A percentile compares a stretch with the other conserved stretches of the same genome.
Evolutionary conservation across 2,888 invertebrate genomes (phyloP).

Genomic region (Nemapogon koenigi): DNA sequence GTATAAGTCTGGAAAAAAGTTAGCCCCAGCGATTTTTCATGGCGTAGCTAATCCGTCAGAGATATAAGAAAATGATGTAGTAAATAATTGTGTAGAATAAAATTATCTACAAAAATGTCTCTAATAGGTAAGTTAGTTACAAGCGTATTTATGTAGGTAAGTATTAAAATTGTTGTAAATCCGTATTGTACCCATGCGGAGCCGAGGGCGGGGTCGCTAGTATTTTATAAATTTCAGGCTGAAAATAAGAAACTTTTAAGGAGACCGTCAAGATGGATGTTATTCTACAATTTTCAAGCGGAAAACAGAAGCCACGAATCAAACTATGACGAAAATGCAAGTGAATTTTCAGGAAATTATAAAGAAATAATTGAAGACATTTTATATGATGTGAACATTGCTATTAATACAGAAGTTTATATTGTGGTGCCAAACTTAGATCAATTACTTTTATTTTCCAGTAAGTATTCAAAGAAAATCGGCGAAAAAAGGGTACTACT

Average conservation of each 20-base stretch:
- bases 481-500: too few species aligned
- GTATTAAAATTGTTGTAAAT: too few species aligned
- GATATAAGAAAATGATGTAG: too few species aligned
- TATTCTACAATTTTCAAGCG: slow-evolving; percentile 7
- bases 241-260: slow-evolving; percentile 9
- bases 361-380: background rate
- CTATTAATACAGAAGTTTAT: slow-evolving; percentile 14
- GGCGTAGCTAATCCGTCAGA: too few species aligned
- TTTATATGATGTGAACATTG: slow-evolving; percentile 6
- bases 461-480: slow-evolving; percentile 11
- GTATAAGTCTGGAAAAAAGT: too few species aligned
- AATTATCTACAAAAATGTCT: too few species aligned
- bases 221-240: slow-evolving; percentile 17
- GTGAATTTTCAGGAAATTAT: background rate
- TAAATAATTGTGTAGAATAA: too few species aligned
- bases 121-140: too few species aligned
- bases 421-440: slow-evolving; percentile 7
- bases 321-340: background rate
- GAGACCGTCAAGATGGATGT: slow-evolving; percentile 15
- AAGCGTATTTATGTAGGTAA: too few species aligned
- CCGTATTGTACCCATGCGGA: too few species aligned
- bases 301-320: background rate
- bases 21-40: too few species aligned
- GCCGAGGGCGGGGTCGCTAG: too few species aligned
- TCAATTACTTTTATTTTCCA: slow-evolving; percentile 11